These are phyloP conservation scores for Orthosia incerta DNA, from an alignment of 2,888 invertebrate genomes.

Conservation along the genomic window DNA sequence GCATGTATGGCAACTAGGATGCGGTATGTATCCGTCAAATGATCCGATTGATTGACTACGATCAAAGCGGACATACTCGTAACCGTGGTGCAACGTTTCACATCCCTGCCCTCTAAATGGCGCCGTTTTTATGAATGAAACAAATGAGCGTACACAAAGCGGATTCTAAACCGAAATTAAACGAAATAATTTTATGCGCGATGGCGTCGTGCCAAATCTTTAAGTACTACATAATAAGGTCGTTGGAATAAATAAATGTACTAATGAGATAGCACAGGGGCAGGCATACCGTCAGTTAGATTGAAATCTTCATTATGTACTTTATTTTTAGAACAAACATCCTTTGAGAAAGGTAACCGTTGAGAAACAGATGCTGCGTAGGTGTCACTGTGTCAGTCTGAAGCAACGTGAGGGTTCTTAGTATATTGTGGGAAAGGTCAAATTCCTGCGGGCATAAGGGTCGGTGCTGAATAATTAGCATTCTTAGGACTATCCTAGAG, in stretches of 20 bases:
- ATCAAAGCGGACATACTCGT: slow-evolving; percentile 70
- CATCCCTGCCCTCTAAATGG: slow-evolving; percentile 19
- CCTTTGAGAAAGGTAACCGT: slow-evolving; percentile 35
- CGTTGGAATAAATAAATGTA: slow-evolving; percentile 51
- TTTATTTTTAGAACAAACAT: slow-evolving; percentile 35
- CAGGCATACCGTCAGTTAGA: slow-evolving; percentile 28
- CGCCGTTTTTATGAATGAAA: slow-evolving; percentile 56
- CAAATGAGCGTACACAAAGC: slow-evolving; percentile 51
- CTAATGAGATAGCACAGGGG: slow-evolving; percentile 53
- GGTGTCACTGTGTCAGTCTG: slow-evolving; percentile 40
- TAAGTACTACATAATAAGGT: slow-evolving; percentile 61
- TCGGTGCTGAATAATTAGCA: slow-evolving; percentile 23
- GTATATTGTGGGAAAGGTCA: slow-evolving; percentile 40
- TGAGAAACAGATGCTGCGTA: slow-evolving; percentile 19
- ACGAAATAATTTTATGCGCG: slow-evolving; percentile 59
- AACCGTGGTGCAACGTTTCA: slow-evolving; percentile 29
- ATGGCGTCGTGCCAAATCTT: slow-evolving; percentile 65
- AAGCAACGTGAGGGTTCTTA: slow-evolving; percentile 2
- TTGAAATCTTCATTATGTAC: slow-evolving; percentile 30
- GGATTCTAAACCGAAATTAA: slow-evolving; percentile 53
- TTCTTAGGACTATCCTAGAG: slow-evolving; percentile 17
- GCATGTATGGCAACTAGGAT: slow-evolving; percentile 25
- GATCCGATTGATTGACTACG: slow-evolving; percentile 67
- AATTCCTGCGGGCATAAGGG: slow-evolving; percentile 19
- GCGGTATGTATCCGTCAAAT: slow-evolving; percentile 35